Evolutionary conservation across 2,797 vertebrate genomes (phyloP).

Genomic region (Ptychadena robeensis): DNA sequence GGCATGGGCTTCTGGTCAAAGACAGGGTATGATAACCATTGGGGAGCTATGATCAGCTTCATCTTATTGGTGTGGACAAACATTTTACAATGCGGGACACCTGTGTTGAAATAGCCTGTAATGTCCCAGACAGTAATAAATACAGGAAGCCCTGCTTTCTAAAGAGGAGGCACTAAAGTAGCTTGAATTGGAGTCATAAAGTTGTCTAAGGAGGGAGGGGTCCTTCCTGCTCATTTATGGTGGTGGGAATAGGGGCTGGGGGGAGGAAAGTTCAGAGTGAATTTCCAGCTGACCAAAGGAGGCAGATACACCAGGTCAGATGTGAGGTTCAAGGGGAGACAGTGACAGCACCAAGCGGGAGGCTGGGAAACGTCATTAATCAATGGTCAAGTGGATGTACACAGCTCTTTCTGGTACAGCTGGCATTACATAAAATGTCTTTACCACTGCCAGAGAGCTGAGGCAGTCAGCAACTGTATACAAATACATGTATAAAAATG

Average conservation of each 20-base stretch:
- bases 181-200: constrained; percentile 59
- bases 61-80: constrained; percentile 17
- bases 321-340: constrained; percentile 61
- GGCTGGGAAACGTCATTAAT: constrained; percentile 37
- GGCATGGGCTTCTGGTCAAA: constrained; percentile 3
- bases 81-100: constrained; percentile 51
- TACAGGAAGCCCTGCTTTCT: constrained; percentile 59
- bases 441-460: too few relatives aligned
- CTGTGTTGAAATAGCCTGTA: constrained; percentile 48
- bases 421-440: not conserved
- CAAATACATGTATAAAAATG: too few relatives aligned
- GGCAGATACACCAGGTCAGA: constrained; percentile 52
- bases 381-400: constrained; percentile 13
- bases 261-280: constrained; percentile 49
- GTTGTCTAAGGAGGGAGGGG: constrained; percentile 59
- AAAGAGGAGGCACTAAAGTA: constrained; percentile 57
- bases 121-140: constrained; percentile 58
- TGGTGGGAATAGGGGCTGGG: constrained; percentile 40
- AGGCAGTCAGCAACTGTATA: too few relatives aligned
- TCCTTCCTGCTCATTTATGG: constrained; percentile 52
- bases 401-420: not conserved
- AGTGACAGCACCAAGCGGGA: constrained; percentile 40
- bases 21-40: not conserved
- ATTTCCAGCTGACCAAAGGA: constrained; percentile 52
- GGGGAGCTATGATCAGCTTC: not conserved